phyloP scores from a whole-genome alignment of 2,113 vertebrate genomes.

The Mellivora capensis region DNA sequence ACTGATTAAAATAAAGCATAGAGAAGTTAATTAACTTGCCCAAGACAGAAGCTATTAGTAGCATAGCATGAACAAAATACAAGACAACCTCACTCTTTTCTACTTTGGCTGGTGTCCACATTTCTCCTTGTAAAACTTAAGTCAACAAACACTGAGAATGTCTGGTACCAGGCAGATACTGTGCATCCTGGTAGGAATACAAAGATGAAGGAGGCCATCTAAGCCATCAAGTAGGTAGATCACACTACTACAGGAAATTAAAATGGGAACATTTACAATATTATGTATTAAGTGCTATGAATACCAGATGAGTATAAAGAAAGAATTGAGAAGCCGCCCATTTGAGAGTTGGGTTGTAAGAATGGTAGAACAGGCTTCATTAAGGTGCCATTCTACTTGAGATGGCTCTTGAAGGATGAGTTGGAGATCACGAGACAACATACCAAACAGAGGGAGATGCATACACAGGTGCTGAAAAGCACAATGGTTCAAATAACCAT shows the following conservation, averaged over 20 bases:
- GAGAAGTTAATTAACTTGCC: background rate
- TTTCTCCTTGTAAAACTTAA: background rate
- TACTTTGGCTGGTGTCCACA: background rate
- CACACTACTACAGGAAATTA: background rate
- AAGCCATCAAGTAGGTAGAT: background rate
- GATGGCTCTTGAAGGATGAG: background rate
- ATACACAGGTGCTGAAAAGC: background rate
- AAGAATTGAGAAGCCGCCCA: background rate
- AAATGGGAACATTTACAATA: background rate
- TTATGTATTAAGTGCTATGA: background rate
- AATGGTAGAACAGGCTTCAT: background rate
- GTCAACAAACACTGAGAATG: background rate
- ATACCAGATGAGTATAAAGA: background rate
- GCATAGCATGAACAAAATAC: background rate
- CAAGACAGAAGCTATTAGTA: background rate
- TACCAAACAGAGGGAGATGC: background rate
- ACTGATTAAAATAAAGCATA: conserved; percentile 3
- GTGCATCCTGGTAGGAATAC: background rate
- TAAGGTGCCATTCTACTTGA: background rate
- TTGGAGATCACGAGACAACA: conserved; percentile 3
- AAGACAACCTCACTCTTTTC: background rate
- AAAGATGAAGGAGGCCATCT: background rate
- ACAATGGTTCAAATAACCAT: conserved; percentile 3
- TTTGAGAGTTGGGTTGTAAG: background rate
- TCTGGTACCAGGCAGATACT: background rate